Conservation (phyloP, 2,113 vertebrate species). For the Dicentrarchus labrax region DNA sequence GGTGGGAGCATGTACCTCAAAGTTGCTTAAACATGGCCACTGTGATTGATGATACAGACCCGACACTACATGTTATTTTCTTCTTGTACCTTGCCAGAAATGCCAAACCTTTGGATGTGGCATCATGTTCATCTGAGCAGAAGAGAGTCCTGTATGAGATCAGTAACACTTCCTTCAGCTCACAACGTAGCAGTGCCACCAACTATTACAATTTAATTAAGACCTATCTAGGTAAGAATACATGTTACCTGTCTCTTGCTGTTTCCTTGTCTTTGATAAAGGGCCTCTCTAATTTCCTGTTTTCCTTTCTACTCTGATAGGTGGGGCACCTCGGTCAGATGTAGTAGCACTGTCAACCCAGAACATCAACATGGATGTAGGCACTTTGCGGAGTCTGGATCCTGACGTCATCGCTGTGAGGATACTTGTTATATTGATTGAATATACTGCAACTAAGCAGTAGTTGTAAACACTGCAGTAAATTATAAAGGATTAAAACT, state of each 20-base stretch:
- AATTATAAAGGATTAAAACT: too few species aligned
- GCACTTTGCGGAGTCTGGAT: conserved; percentile 41
- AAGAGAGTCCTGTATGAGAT: conserved; percentile 61
- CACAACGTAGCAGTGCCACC: not conserved
- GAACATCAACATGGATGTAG: conserved; percentile 51
- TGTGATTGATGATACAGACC: not conserved
- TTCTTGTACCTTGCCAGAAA: conserved; percentile 42
- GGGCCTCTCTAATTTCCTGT: not conserved
- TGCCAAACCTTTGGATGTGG: conserved; percentile 42
- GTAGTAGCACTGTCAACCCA: conserved; percentile 42
- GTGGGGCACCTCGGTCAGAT: conserved; percentile 45
- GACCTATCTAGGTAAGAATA: conserved; percentile 42
- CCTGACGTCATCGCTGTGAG: conserved; percentile 40
- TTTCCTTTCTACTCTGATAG: conserved; percentile 25
- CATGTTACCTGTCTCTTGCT: not conserved
- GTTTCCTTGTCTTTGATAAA: not conserved
- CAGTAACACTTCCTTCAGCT: conserved; percentile 52
- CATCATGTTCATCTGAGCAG: conserved; percentile 61
- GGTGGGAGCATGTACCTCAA: not conserved
- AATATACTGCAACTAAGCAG: not conserved
- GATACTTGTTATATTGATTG: not conserved
- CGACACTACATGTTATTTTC: not conserved
- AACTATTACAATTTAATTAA: conserved; percentile 29
- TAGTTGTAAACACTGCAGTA: not conserved
- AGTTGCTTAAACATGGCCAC: not conserved